phyloP scores from a whole-genome alignment of 2,113 vertebrate genomes.

The Picathartes gymnocephalus region DNA sequence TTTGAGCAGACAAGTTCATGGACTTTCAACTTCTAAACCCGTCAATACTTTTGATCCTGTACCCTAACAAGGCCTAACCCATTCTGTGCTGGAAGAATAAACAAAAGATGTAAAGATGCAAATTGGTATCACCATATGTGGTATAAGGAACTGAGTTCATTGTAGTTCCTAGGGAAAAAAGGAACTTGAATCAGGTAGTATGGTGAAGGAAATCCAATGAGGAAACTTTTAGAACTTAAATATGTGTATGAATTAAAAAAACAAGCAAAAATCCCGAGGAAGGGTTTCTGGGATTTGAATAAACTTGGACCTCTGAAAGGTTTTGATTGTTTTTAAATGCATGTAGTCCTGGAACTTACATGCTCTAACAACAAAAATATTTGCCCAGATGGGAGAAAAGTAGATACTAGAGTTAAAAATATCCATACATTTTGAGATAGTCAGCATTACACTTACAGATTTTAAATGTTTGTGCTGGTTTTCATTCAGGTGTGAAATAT shows the following conservation, averaged over 20 bases:
- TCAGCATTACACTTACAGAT: background rate
- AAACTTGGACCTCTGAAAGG: background rate
- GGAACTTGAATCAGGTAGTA: background rate
- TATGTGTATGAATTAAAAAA: background rate
- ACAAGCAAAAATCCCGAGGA: background rate
- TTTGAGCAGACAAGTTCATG: background rate
- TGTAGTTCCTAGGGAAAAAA: background rate
- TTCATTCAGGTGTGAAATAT: background rate
- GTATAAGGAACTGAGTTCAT: background rate
- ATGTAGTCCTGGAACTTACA: background rate
- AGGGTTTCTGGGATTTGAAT: background rate
- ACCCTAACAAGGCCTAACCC: background rate
- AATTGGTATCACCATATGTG: background rate
- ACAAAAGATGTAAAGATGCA: background rate
- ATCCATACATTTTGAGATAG: background rate
- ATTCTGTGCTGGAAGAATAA: background rate
- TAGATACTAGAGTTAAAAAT: background rate
- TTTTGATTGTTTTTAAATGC: background rate
- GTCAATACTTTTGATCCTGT: background rate
- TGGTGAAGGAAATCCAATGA: background rate
- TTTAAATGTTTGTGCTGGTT: background rate
- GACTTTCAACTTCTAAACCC: background rate
- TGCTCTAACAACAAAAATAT: background rate
- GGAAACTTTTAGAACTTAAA: background rate
- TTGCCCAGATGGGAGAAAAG: background rate